Evolutionary conservation across 2,888 invertebrate genomes (phyloP).

Genomic region (Euproctis similis): DNA sequence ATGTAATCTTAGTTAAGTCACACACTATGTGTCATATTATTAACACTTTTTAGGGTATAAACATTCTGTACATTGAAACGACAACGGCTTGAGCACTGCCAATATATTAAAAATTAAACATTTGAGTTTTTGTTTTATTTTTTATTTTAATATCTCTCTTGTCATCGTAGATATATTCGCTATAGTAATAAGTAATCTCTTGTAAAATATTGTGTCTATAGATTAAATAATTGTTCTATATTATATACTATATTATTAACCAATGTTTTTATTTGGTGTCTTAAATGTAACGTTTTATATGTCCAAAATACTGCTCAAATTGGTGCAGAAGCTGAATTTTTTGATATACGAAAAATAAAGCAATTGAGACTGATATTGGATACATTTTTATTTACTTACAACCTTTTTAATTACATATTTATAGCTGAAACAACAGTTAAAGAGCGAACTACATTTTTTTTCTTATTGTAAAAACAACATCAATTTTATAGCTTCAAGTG

Average conservation of each 20-base stretch:
- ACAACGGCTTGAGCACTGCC: constrained; percentile 35
- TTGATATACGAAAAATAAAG: constrained; percentile 46
- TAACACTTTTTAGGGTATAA: constrained; percentile 6
- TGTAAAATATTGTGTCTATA: too few species aligned
- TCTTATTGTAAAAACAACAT: too few species aligned
- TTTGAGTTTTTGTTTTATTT: constrained; percentile 11
- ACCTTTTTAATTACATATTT: constrained; percentile 7
- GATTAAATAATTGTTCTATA: too few species aligned
- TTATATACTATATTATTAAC: background rate
- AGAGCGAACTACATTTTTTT: too few species aligned
- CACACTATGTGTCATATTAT: constrained; percentile 7
- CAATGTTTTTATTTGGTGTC: constrained; percentile 5
- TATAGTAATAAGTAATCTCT: background rate
- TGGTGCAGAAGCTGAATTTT: constrained; percentile 29
- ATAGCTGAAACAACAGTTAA: too few species aligned
- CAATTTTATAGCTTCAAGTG: too few species aligned
- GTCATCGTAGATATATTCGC: background rate
- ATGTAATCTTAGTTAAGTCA: too few species aligned
- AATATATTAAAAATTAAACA: constrained; percentile 10
- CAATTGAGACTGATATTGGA: constrained; percentile 57
- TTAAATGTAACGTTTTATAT: constrained; percentile 12
- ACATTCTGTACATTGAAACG: constrained; percentile 19
- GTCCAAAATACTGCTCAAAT: constrained; percentile 46
- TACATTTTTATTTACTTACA: constrained; percentile 28
- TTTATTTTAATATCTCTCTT: too few species aligned